Conservation (phyloP, 1,140 invertebrate species). For the Lordiphosa mommai region DNA sequence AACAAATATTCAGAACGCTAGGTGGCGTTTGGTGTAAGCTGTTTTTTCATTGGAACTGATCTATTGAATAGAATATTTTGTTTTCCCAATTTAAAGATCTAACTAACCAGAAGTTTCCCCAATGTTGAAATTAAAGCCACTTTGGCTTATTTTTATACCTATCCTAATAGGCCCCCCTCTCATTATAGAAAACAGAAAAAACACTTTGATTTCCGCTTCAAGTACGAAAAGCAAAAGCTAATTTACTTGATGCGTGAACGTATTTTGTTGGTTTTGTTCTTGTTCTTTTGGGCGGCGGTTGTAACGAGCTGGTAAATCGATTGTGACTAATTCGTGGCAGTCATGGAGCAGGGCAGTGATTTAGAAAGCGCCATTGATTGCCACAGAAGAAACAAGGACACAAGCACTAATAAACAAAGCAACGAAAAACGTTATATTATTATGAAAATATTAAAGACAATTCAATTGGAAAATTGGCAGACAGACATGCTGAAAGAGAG, state of each 20-base stretch:
- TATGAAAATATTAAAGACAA: constrained; percentile 78
- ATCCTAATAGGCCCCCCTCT: neutral
- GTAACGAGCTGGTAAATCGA: constrained; percentile 71
- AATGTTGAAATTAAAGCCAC: no score
- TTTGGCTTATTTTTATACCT: no score
- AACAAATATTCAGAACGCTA: no score
- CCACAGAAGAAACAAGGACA: constrained; percentile 30
- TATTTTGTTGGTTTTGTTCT: constrained; percentile 51
- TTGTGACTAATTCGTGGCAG: constrained; percentile 75
- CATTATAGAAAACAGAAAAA: no score
- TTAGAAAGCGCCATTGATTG: constrained; percentile 32
- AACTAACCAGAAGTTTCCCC: no score
- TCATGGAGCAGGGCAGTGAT: constrained; percentile 38
- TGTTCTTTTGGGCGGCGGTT: constrained; percentile 59
- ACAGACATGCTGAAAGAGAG: constrained; percentile 18
- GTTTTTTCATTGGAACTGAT: no score
- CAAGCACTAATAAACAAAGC: constrained; percentile 22
- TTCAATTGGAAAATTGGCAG: constrained; percentile 76
- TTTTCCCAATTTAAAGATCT: no score
- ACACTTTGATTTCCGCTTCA: neutral
- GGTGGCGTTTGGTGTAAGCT: no score
- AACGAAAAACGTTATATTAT: constrained; percentile 27
- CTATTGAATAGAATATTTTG: no score
- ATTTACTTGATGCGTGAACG: constrained; percentile 70
- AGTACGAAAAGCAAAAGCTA: constrained; percentile 27